Base-by-base conservation (phyloP, 2,888 invertebrate species). In the Heliconius hortense region DNA sequence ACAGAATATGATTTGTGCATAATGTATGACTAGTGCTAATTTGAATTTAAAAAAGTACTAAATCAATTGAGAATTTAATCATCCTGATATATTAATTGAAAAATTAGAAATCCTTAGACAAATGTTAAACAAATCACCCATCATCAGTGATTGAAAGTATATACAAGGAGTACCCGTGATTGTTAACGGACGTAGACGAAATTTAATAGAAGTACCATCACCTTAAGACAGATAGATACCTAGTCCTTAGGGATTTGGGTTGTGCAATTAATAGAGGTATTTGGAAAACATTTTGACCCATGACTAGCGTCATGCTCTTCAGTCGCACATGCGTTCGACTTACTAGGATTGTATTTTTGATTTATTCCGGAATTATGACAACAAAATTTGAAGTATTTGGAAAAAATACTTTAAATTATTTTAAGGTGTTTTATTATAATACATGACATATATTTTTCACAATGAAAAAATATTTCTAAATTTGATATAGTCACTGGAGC, bases 161-260 rank as follows among this genome's bases (percentile, higher is more conserved):
- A 15, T 75, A 86, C 83, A 79, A 86, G 87, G 84, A 86, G 26
- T 84, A 87, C 88, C 88, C 87, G 84, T 87, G 86, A 88, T 85
- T 87, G 86, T 85, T 86, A 90, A 89, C 88, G 84, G 86, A 86
- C 71, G 76, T 71, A 79, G 66, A 73, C 75, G 79, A 80, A 80
- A 81, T 90, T 91, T 90, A 93, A 90, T 89, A 86, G 88, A 91
- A 83, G 86, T 83, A 89, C 93, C 93, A 82, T 90, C 93, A 94
- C 93, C 93, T 89, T 90, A 92, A 90, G 86, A 92, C 84, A 91
- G 89, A 88, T 86, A 81, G 76, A 68, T 73, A 35, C 64, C 59
- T 73, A 79, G 70, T 76, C 70, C 72, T 72, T 68, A 68, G 83
- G 87, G 86, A 21, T 83, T 86, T 82, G 88, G 90, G 88, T 74